A percentile compares a stretch with the other conserved stretches of the same genome.
These are phyloP conservation scores for Taphrorychus bicolor DNA, from an alignment of 2,888 invertebrate genomes.

Conservation along the genomic window DNA sequence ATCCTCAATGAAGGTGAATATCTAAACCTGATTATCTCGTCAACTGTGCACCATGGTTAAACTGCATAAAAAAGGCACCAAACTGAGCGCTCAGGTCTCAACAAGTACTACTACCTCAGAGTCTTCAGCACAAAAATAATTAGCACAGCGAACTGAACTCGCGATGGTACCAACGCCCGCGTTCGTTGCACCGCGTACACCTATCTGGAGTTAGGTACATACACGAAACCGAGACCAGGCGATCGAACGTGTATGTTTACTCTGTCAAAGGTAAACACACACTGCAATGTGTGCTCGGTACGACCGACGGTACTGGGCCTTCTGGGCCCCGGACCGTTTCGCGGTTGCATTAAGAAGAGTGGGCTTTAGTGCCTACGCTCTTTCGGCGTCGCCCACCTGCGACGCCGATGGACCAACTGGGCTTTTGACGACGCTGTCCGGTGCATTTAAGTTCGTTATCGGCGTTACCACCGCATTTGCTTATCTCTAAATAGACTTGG, in stretches of 20 bases:
- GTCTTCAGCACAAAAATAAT: not conserved
- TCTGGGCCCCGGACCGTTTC: slow-evolving; percentile 17
- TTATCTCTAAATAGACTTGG: no score
- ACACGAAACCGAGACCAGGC: not conserved
- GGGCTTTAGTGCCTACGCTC: slow-evolving; percentile 35
- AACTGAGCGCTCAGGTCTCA: not conserved
- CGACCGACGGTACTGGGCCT: slow-evolving; percentile 21
- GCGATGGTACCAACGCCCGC: not conserved
- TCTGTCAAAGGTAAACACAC: slow-evolving; percentile 21
- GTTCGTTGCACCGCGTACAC: not conserved
- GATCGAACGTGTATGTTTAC: not conserved
- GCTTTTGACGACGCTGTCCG: no score
- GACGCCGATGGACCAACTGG: no score
- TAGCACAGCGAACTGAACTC: not conserved
- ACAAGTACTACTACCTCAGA: not conserved
- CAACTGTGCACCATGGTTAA: not conserved
- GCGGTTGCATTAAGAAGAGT: slow-evolving; percentile 29
- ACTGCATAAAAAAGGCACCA: not conserved
- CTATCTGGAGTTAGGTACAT: not conserved
- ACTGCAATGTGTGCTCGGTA: slow-evolving; percentile 30
- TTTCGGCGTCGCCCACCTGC: slow-evolving; percentile 35
- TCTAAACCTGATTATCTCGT: not conserved
- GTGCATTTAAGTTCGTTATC: no score
- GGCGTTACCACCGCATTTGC: not conserved
- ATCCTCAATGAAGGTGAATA: not conserved